Percentiles rank a stretch among this genome's conserved stretches.
phyloP scores from a whole-genome alignment of 2,797 vertebrate species.

The Jordanella pulchra region DNA sequence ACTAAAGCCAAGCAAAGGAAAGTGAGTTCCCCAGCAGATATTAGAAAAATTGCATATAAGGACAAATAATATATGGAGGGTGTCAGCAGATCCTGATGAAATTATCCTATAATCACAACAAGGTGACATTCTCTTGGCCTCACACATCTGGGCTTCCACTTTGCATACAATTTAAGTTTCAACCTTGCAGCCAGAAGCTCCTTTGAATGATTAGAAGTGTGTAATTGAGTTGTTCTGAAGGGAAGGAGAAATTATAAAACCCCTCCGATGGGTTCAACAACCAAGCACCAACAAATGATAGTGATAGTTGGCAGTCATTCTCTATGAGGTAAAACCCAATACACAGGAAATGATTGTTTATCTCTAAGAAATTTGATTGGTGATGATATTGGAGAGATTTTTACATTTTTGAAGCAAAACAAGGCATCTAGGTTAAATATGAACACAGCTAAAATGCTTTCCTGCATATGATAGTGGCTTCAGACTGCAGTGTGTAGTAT shows the following conservation, averaged over 20 bases:
- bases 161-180: conserved; percentile 46
- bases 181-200: conserved; percentile 44
- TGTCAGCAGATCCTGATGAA: conserved; percentile 59
- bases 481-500: too few relatives aligned
- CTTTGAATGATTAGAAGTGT: conserved; percentile 23
- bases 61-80: conserved; percentile 50
- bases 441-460: too few relatives aligned
- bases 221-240: conserved; percentile 27
- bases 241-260: neutral
- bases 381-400: too few relatives aligned
- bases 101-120: conserved; percentile 62
- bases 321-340: too few relatives aligned
- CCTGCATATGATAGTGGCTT: too few relatives aligned
- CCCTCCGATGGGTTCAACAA: too few relatives aligned
- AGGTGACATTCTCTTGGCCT: conserved; percentile 67
- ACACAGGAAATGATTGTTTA: too few relatives aligned
- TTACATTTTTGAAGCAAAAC: too few relatives aligned
- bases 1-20: conserved; percentile 25
- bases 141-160: conserved; percentile 61
- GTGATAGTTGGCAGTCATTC: too few relatives aligned
- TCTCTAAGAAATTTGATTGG: too few relatives aligned
- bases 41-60: conserved; percentile 31
- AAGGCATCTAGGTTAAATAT: too few relatives aligned
- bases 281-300: too few relatives aligned
- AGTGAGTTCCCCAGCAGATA: conserved; percentile 58